A percentile compares a stretch with the other conserved stretches of the same genome.
Conservation (phyloP, 2,113 vertebrate species). For the Percopsis transmontana region DNA sequence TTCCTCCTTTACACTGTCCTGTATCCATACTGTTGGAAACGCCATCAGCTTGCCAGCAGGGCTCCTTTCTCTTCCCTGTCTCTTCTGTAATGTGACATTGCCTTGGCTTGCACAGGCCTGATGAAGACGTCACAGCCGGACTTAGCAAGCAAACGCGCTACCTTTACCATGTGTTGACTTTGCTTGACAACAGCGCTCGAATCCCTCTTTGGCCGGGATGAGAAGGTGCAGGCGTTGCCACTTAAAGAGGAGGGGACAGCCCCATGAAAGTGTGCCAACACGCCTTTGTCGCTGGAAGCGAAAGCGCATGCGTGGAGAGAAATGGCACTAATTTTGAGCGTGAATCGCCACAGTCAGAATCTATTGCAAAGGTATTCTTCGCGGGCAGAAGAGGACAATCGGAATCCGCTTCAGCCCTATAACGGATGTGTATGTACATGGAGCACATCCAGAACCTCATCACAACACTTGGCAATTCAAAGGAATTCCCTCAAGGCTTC, state of each 20-base stretch:
- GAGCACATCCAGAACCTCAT: slow-evolving; percentile 22
- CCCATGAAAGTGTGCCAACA: slow-evolving; percentile 59
- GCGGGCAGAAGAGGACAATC: slow-evolving; percentile 28
- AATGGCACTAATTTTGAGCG: slow-evolving; percentile 56
- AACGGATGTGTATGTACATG: slow-evolving; percentile 56
- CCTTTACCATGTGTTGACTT: slow-evolving; percentile 49
- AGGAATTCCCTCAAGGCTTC: not conserved
- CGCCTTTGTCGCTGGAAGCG: slow-evolving; percentile 67
- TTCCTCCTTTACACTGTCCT: too few relatives aligned
- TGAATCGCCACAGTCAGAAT: slow-evolving; percentile 69
- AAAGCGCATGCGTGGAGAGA: slow-evolving; percentile 46
- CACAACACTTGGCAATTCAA: slow-evolving; percentile 9
- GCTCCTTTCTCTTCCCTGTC: too few relatives aligned
- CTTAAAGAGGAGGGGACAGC: slow-evolving; percentile 58
- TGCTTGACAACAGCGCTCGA: slow-evolving; percentile 64
- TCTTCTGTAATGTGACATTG: slow-evolving; percentile 15
- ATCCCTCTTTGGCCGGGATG: slow-evolving; percentile 55
- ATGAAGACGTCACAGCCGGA: slow-evolving; percentile 59
- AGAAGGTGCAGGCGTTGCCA: slow-evolving; percentile 63
- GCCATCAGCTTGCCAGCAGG: not conserved
- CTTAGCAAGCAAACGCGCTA: slow-evolving; percentile 40
- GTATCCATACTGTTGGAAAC: too few relatives aligned
- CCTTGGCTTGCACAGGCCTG: slow-evolving; percentile 47
- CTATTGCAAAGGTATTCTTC: slow-evolving; percentile 37
- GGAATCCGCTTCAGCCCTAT: slow-evolving; percentile 33